Evolutionary conservation across 2,113 vertebrate species (phyloP), one percentile per base, ranked within the genome.

Genomic region (Anarrhichthys ocellatus): DNA sequence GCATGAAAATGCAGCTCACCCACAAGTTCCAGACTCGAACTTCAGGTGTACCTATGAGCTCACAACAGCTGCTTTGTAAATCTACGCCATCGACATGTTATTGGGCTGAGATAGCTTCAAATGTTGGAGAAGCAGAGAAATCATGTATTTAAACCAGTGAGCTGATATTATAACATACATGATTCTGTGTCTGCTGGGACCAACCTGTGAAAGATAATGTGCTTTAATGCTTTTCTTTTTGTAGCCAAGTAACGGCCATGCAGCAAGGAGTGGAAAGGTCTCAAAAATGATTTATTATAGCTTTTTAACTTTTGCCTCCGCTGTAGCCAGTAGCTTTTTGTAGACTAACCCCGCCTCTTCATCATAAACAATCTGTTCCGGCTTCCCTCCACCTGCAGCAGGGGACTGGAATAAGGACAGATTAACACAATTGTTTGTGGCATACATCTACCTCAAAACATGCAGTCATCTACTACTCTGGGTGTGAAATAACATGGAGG

Each of bases 181-280:
- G 82, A 87, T 86, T 77, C 42, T 72, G 29, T 70, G 32, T 76
- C 79, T 87, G 74, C 75, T 76, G 11, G 65, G 32, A 73, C 75
- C 13, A 29, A 2, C 40, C 50, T 54, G 58, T 52, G 6, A 82
- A 72, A 59, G 62, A 63, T 90, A 81, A 92, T 67, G n/a, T 76
- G 70, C 58, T 40, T 84, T 42, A 82, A 80, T 92, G 89, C 81
- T 91, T 92, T 92, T 90, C 62, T 81, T 80, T 86, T 89, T 88
- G 66, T 94, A 94, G 92, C 86, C 88, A 89, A 90, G 88, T 92
- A 76, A 91, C 91, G 0, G 66, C 90, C 81, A 74, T 91, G 72
- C 90, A 91, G 61, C 88, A 83, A 88, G 89, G 86, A 93, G 83
- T 46, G 67, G 73, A 91, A 93, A 95, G 87, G 92, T 93, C 52